Evolutionary conservation across 2,113 vertebrate species (phyloP), one percentile per base, ranked within the genome.

Genomic region (Eulacestoma nigropectus): DNA sequence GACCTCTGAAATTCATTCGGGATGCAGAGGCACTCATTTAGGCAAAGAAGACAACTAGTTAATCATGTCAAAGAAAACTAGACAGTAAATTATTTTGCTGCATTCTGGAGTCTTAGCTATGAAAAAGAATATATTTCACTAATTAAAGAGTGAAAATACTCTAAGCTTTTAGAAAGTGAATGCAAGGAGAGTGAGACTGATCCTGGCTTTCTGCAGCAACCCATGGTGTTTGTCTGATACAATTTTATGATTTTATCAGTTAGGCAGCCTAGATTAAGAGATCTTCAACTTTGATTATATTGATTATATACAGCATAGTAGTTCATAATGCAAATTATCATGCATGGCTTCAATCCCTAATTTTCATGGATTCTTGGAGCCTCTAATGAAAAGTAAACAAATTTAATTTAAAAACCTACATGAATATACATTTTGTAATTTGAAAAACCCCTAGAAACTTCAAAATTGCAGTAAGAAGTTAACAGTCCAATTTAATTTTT

Each of bases 31-130:
- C 92, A 87, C 63, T 95, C 86, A 72, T 93, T 97, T 95, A 97
- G 95, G 92, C 84, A 93, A 89, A 95, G 89, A 93, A 89, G 96
- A 94, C 62, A 89, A 96, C 96, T 97, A 97, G 97, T 98, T 98
- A 97, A 97, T 97, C 92, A 96, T n/a, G 16, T 86, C 87, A 53
- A 65, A 94, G 78, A 94, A 98, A 97, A 96, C 96, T 95, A 97
- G 96, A 83, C 80, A 96, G 82, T 86, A 95, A 97, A 98, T 97
- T 97, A 95, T 84, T 96, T 97, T 97, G 39, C 96, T 92, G 50
- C 95, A 97, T 97, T 97, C 90, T 95, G 87, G 93, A 91, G 84
- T 85, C 95, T 86, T 89, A 95, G 96, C 94, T 96, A 91, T 65
- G 12, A 87, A 96, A 97, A 96, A 81, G 42, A 92, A 47, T 92